Conservation (phyloP, 1,140 invertebrate species). For the Varroa destructor region DNA sequence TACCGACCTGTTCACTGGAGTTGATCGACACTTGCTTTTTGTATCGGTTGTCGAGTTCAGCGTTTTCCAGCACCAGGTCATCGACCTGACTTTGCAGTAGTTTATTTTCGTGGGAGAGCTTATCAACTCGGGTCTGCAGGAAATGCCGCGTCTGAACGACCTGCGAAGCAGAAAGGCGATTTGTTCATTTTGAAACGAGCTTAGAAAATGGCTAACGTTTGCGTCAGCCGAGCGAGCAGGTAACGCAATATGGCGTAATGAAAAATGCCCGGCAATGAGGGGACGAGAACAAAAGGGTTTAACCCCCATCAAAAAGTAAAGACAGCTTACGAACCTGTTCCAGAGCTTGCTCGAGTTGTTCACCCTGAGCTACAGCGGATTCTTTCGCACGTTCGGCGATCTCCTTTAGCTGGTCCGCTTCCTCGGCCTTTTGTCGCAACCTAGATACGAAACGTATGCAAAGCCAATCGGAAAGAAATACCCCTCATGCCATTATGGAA, state of each 20-base stretch:
- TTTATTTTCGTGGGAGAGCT: conserved; percentile 8
- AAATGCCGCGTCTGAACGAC: conserved; percentile 11
- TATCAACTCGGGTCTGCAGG: conserved; percentile 17
- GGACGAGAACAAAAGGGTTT: too few species aligned
- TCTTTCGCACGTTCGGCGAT: conserved; percentile 14
- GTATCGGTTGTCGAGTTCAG: conserved; percentile 9
- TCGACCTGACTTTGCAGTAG: conserved; percentile 8
- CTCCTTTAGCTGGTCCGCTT: conserved; percentile 26
- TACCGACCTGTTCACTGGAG: conserved; percentile 11
- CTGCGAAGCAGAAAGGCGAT: not conserved
- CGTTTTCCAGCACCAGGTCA: conserved; percentile 6
- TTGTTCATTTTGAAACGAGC: too few species aligned
- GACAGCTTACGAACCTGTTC: conserved; percentile 3
- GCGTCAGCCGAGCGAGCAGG: too few species aligned
- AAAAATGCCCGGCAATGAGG: too few species aligned
- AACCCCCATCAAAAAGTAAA: too few species aligned
- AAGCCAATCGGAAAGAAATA: too few species aligned
- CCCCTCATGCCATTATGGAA: too few species aligned
- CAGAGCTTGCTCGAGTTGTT: conserved; percentile 21
- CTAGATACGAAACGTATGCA: not conserved
- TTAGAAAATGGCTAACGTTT: too few species aligned
- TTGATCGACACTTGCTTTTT: conserved; percentile 15
- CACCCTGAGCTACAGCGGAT: conserved; percentile 12
- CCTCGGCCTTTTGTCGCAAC: conserved; percentile 18
- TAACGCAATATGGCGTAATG: too few species aligned